phyloP scores from a whole-genome alignment of 1,140 invertebrate genomes.

The Anagrus nilaparvatae region DNA sequence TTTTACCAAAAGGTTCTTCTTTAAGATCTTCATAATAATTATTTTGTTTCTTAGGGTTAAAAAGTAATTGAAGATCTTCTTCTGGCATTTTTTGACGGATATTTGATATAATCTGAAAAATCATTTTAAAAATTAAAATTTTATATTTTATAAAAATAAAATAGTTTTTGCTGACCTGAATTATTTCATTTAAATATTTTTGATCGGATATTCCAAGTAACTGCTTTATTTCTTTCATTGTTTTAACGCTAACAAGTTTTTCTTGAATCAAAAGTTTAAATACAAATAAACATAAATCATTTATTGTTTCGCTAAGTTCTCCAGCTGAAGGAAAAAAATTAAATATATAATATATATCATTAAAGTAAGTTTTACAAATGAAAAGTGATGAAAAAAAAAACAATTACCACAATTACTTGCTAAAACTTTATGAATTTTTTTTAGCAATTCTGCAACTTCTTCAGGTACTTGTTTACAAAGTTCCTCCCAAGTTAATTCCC shows the following conservation, averaged over 20 bases:
- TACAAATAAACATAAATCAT: constrained; percentile 51
- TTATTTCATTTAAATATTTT: constrained; percentile 42
- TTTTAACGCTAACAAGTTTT: constrained; percentile 46
- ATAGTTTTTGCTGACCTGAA: constrained; percentile 34
- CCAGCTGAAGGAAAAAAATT: constrained; percentile 23
- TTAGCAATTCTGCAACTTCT: constrained; percentile 13
- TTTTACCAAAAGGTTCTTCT: constrained; percentile 22
- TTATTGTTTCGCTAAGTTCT: constrained; percentile 42
- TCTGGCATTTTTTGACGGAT: constrained; percentile 23
- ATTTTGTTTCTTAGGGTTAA: constrained; percentile 12
- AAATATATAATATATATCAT: constrained; percentile 8
- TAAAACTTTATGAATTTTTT: constrained; percentile 21
- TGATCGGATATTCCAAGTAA: constrained; percentile 44
- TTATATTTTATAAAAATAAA: constrained; percentile 2
- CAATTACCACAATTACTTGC: constrained; percentile 21
- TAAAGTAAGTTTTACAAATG: constrained; percentile 3
- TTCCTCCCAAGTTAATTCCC: constrained; percentile 25
- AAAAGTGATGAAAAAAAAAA: not conserved
- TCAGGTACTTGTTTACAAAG: constrained; percentile 24
- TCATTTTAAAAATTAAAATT: constrained; percentile 22
- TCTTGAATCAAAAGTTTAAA: constrained; percentile 52
- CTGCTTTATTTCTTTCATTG: constrained; percentile 43
- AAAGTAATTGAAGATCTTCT: constrained; percentile 22
- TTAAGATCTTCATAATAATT: constrained; percentile 1
- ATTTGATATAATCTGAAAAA: constrained; percentile 32